Evolutionary conservation across 2,888 invertebrate species (phyloP).

Genomic region (Sesia bembeciformis): DNA sequence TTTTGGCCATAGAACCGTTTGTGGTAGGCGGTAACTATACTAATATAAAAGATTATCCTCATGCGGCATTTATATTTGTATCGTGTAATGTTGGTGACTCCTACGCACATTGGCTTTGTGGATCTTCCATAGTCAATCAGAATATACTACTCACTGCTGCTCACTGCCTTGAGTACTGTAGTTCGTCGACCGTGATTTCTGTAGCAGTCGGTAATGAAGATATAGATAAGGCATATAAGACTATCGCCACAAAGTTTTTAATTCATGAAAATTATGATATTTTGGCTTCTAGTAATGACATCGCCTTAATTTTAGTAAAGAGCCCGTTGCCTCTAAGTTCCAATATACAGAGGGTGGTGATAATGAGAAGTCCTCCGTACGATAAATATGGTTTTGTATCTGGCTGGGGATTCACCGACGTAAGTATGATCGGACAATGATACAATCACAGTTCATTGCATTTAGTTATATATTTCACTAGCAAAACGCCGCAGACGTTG

Average conservation of each 20-base stretch:
- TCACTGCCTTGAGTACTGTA: constrained; percentile 21
- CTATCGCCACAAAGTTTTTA: background rate
- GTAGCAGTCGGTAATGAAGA: constrained; percentile 15
- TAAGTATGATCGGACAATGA: constrained; percentile 7
- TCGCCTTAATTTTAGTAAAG: constrained; percentile 10
- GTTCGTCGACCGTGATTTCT: background rate
- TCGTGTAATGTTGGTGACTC: background rate
- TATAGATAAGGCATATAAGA: constrained; percentile 4
- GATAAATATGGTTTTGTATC: constrained; percentile 10
- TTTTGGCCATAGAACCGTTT: constrained; percentile 9
- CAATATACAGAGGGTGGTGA: constrained; percentile 9
- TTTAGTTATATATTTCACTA: too few relatives aligned
- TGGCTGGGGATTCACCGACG: constrained; percentile 21
- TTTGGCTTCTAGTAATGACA: constrained; percentile 8
- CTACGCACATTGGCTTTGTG: constrained; percentile 14
- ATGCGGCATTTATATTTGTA: constrained; percentile 18
- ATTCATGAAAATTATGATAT: constrained; percentile 10
- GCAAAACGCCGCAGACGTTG: too few relatives aligned
- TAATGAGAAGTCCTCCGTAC: constrained; percentile 12
- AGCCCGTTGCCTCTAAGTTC: constrained; percentile 5
- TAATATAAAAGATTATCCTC: constrained; percentile 15
- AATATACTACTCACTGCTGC: constrained; percentile 23
- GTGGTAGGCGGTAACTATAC: constrained; percentile 13
- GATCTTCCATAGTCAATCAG: constrained; percentile 27
- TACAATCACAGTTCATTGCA: too few relatives aligned